Evolutionary conservation across 1,140 invertebrate species (phyloP), one percentile per base, ranked within the genome.

Genomic region (Drosophila subobscura): DNA sequence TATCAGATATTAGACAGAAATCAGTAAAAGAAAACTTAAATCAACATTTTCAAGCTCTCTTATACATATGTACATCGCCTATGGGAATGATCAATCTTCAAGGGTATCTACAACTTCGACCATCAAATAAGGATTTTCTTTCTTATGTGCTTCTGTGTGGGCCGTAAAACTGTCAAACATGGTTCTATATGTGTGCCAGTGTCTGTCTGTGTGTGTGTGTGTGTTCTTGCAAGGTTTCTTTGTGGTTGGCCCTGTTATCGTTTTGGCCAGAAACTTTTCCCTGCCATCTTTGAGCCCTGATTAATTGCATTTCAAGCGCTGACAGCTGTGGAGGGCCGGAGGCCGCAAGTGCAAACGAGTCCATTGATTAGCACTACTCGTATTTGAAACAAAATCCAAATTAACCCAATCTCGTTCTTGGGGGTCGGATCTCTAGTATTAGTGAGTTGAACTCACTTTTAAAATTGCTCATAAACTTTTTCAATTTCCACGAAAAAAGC

Each of bases 241-340:
- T 85, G 80, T 46, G 66, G 67, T 70, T 44, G 25, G 45, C 50
- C 58, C 63, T 77, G 60, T 72, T 86, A 80, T 80, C 67, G 61
- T 57, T 50, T 47, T 63, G 49, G 40, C 50, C 51, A 68, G 44
- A 78, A 79, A 67, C 61, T 58, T 61, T 75, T 42, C 44, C 58
- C 52, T 64, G 65, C 61, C 58, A 68, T 85, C 77, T 72, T 51
- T 23, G 49, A n/a, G 73, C 64, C 64, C 70, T 86, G 81, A 86
- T 78, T 86, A 86, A 86, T 86, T 86, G 81, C 81, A 86, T 86
- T 86, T 81, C 68, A 85, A 86, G 85, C 81, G 81, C 29, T 72
- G 53, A 57, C 23, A 29, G 33, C 12, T 1, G 6, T 25, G 10
- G 3, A 25, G 14, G 12, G 25, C 10, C 29, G n/a, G 14, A 16